phyloP scores from a whole-genome alignment of 2,113 vertebrate species.

The Callopanchax toddi region DNA sequence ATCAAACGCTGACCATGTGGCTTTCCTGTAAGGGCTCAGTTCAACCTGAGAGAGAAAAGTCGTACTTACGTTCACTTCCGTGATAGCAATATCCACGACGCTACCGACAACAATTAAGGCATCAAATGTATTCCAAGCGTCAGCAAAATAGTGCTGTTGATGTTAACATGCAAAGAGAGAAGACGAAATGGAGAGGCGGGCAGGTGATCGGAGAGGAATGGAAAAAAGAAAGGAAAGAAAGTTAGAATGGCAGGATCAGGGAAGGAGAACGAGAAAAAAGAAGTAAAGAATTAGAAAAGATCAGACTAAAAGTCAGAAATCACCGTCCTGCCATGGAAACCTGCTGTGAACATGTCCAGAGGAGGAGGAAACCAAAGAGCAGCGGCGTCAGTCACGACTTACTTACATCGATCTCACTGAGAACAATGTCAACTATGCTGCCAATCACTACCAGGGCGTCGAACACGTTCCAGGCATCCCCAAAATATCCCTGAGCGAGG shows the following conservation, averaged over 20 bases:
- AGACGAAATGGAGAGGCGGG: not conserved
- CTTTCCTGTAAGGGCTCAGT: constrained; percentile 76
- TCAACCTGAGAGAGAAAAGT: constrained; percentile 69
- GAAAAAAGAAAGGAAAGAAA: too few relatives aligned
- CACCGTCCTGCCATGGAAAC: constrained; percentile 25
- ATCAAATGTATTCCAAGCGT: constrained; percentile 99
- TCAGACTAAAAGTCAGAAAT: constrained; percentile 30
- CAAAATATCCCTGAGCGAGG: constrained; percentile 95
- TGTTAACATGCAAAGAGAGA: constrained; percentile 70
- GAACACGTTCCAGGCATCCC: constrained; percentile 98
- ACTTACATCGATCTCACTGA: constrained; percentile 99
- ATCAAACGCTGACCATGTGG: constrained; percentile 11
- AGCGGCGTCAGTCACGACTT: constrained; percentile 67
- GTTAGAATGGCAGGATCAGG: constrained; percentile 39
- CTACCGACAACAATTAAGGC: constrained; percentile 99
- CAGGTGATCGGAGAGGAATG: too few relatives aligned
- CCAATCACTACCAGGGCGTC: constrained; percentile 99
- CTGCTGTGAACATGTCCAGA: constrained; percentile 7
- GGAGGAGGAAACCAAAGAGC: constrained; percentile 38
- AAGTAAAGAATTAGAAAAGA: constrained; percentile 41
- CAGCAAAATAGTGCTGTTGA: constrained; percentile 99
- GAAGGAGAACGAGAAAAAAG: constrained; percentile 37
- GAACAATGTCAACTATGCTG: constrained; percentile 99
- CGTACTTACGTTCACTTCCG: constrained; percentile 99
- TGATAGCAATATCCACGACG: constrained; percentile 99